These are phyloP conservation scores for Penaeus indicus DNA, from an alignment of 1,140 invertebrate genomes.

Conservation along the genomic window DNA sequence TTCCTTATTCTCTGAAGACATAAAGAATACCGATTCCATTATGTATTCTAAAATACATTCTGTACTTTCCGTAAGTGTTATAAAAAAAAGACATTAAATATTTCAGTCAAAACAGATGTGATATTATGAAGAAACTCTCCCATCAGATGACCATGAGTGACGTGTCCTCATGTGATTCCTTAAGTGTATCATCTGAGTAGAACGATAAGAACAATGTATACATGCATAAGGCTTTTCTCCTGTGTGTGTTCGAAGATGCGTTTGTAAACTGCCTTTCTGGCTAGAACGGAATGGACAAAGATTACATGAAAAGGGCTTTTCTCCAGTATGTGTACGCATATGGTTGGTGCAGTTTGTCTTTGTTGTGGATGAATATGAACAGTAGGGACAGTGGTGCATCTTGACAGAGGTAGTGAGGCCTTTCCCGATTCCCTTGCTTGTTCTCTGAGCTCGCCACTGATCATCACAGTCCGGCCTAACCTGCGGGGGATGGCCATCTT, in stretches of 20 bases:
- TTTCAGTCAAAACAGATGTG: not conserved
- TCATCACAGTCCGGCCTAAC: slow-evolving; percentile 29
- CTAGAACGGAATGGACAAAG: slow-evolving; percentile 46
- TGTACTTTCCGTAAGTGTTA: not conserved
- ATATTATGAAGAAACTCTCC: not conserved
- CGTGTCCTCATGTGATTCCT: slow-evolving; percentile 45
- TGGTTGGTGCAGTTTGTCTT: slow-evolving; percentile 40
- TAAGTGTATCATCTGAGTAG: slow-evolving; percentile 43
- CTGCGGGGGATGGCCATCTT: slow-evolving; percentile 41
- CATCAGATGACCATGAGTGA: slow-evolving; percentile 9
- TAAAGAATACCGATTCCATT: too few species aligned
- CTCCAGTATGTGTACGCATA: slow-evolving; percentile 50
- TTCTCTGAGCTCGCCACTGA: slow-evolving; percentile 23
- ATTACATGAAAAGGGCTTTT: slow-evolving; percentile 33
- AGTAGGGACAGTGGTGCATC: slow-evolving; percentile 46
- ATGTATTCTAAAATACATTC: not conserved
- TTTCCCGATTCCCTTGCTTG: slow-evolving; percentile 17
- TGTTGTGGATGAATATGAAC: slow-evolving; percentile 37
- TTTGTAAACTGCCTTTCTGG: slow-evolving; percentile 44
- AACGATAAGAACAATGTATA: slow-evolving; percentile 34
- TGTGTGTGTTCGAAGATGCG: slow-evolving; percentile 40
- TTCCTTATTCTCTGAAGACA: too few species aligned
- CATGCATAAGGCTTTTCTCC: slow-evolving; percentile 47
- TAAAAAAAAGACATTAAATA: not conserved
- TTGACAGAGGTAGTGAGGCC: slow-evolving; percentile 13